phyloP scores from a whole-genome alignment of 2,888 invertebrate species.

The Parascotia fuliginaria region DNA sequence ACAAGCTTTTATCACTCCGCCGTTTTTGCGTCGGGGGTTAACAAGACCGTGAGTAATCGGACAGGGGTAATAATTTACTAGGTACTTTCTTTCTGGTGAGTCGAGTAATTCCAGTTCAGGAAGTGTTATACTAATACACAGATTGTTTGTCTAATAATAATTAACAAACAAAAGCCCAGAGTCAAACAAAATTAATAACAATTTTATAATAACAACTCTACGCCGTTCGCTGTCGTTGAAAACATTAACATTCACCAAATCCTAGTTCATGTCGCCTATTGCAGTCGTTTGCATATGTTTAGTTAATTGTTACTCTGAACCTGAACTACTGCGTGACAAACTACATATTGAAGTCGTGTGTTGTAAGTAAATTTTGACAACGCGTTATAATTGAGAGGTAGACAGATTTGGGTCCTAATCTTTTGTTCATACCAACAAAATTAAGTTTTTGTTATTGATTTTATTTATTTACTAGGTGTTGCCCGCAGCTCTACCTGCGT shows the following conservation, averaged over 20 bases:
- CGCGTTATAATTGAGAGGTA: background rate
- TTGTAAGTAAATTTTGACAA: conserved; percentile 24
- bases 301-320: conserved; percentile 49
- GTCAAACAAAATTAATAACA: background rate
- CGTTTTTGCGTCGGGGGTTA: too few relatives aligned
- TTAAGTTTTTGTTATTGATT: background rate
- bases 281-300: conserved; percentile 52
- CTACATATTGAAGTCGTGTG: conserved; percentile 24
- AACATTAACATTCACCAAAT: conserved; percentile 51
- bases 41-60: too few relatives aligned
- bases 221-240: conserved; percentile 9
- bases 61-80: too few relatives aligned
- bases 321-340: conserved; percentile 23
- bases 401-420: background rate
- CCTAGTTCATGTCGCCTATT: conserved; percentile 42
- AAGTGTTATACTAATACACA: too few relatives aligned
- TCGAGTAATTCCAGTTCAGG: too few relatives aligned
- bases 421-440: too few relatives aligned
- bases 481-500: too few relatives aligned
- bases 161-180: background rate
- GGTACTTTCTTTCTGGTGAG: too few relatives aligned
- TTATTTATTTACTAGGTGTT: too few relatives aligned
- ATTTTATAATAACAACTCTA: conserved; percentile 14
- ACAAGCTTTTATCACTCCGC: too few relatives aligned
- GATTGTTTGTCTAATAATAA: too few relatives aligned